These are phyloP conservation scores for Ornithoptera alexandrae DNA, from an alignment of 2,888 invertebrate genomes.

Conservation along the genomic window DNA sequence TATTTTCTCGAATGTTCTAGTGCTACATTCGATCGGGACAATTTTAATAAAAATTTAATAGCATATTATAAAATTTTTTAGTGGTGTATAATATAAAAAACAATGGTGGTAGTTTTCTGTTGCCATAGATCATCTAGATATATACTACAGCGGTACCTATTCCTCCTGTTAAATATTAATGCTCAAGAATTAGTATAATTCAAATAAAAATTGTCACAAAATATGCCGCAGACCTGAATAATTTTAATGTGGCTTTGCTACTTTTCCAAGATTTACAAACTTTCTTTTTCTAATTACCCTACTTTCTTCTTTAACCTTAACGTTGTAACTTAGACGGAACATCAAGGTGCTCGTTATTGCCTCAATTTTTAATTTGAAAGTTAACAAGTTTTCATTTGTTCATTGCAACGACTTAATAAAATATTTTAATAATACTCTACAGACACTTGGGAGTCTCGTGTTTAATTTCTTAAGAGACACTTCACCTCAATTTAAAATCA, in stretches of 20 bases:
- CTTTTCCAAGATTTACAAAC: conserved; percentile 14
- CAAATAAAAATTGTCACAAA: background rate
- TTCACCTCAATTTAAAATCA: background rate
- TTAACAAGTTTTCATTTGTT: background rate
- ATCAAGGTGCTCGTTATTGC: conserved; percentile 1
- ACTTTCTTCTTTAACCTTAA: conserved; percentile 12
- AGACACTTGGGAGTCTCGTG: background rate
- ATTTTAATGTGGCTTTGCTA: conserved; percentile 13
- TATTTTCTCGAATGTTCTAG: too few relatives aligned
- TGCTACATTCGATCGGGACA: too few relatives aligned
- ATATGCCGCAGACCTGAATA: background rate
- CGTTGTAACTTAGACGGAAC: conserved; percentile 6
- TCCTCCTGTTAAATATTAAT: background rate
- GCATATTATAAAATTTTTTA: too few relatives aligned
- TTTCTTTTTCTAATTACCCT: conserved; percentile 24
- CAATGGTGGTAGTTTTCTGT: too few relatives aligned
- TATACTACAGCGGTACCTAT: background rate
- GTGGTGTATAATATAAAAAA: too few relatives aligned
- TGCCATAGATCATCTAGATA: too few relatives aligned
- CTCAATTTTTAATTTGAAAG: conserved; percentile 1
- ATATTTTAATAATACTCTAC: background rate
- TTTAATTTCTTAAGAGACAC: background rate
- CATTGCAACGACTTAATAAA: background rate
- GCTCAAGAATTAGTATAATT: background rate
- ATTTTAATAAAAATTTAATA: too few relatives aligned